Percentiles rank a stretch among this genome's conserved stretches.
Conservation (phyloP, 2,797 vertebrate genomes). For the Orestias chungarensis region DNA sequence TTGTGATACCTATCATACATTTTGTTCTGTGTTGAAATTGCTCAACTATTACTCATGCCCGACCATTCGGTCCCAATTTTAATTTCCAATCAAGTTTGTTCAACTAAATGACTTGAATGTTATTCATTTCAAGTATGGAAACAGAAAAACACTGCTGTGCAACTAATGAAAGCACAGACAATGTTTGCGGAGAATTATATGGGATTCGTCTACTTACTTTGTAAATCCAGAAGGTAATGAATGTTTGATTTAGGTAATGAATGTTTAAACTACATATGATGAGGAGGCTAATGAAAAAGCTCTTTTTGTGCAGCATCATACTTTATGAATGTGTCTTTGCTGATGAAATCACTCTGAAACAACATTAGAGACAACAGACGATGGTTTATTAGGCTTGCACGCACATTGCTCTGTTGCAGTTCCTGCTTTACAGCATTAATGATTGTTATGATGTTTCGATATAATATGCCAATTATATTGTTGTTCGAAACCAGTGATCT, state of each 20-base stretch:
- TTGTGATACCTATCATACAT: neutral
- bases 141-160: slow-evolving; percentile 18
- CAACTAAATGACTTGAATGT: slow-evolving; percentile 23
- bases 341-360: slow-evolving; percentile 49
- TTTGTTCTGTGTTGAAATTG: neutral
- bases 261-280: slow-evolving; percentile 63
- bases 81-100: slow-evolving; percentile 1
- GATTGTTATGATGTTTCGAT: slow-evolving; percentile 56
- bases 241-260: slow-evolving; percentile 66
- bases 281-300: slow-evolving; percentile 67
- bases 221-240: slow-evolving; percentile 53
- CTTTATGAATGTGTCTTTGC: slow-evolving; percentile 59
- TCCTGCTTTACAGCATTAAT: slow-evolving; percentile 36
- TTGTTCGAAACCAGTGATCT: slow-evolving; percentile 57
- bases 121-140: slow-evolving; percentile 17
- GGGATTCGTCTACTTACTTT: slow-evolving; percentile 32
- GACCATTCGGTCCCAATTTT: neutral
- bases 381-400: slow-evolving; percentile 25
- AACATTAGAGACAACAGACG: slow-evolving; percentile 38
- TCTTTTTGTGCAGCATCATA: slow-evolving; percentile 52
- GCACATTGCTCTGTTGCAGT: slow-evolving; percentile 9
- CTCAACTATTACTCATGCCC: neutral
- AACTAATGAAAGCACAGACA: slow-evolving; percentile 37
- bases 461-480: slow-evolving; percentile 59
- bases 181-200: slow-evolving; percentile 53